Base-by-base conservation (phyloP, 2,113 vertebrate species). In the Oncorhynchus tshawytscha region DNA sequence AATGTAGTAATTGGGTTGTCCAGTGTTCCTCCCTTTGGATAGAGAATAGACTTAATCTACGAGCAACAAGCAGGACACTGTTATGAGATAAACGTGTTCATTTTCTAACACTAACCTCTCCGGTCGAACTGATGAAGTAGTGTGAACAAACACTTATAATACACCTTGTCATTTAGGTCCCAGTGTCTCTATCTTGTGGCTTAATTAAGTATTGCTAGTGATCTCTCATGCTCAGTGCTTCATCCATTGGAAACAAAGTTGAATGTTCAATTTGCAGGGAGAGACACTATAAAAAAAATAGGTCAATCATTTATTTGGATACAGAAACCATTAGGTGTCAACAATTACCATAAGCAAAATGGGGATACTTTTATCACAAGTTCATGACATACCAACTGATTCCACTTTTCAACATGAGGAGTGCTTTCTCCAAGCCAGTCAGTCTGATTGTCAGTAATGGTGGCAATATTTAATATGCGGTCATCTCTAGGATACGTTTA, bases 171-270 rank as follows among this genome's bases (percentile, higher is more conserved):
- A 0, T 9, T 75, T 15, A 48, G 71, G 70, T 65, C 76, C 9
- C 74, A 73, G 12, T 85, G 79, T 82, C 78, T 84, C 84, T 79
- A 74, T 82, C 83, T 81, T 73, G 81, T 83, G 86, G 85, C 76
- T 81, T 67, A 2, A 76, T 70, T 24, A 75, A 79, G 80, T 79
- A 80, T 49, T 82, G 82, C 83, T 84, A 22, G 16, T 65, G 54
- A 13, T 31, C n/a, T 6, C n/a, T 25, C 22, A 16, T 27, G 12
- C 15, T 59, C 4, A 31, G 15, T 34, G 20, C 49, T 16, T 5
- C 6, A 27, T 54, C 6, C 16, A n/a, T 22, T 48, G 39, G 20
- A 34, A 24, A 51, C 18, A 16, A 51, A 27, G 7, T 9, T 64
- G 20, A 25, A 25, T 2, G 20, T 25, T 54, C 13, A 54, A 54